Conservation (phyloP, 2,113 vertebrate genomes). For the Sminthopsis crassicaudata region DNA sequence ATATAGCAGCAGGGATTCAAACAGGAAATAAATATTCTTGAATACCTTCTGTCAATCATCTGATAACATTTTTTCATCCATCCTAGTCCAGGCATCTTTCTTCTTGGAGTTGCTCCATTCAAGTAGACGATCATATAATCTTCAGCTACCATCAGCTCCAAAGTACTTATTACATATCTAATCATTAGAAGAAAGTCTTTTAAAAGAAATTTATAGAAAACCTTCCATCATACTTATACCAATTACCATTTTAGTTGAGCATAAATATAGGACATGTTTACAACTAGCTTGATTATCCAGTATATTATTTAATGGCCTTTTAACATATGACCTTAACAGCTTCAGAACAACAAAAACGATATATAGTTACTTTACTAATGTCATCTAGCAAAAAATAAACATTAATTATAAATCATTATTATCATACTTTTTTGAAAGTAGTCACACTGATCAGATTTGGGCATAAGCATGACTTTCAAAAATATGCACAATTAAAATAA, state of each 20-base stretch:
- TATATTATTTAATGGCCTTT: slow-evolving; percentile 27
- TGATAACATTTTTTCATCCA: slow-evolving; percentile 99
- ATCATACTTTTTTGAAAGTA: not conserved
- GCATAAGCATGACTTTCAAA: slow-evolving; percentile 51
- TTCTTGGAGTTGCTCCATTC: slow-evolving; percentile 96
- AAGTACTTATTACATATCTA: slow-evolving; percentile 97
- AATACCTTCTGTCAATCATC: slow-evolving; percentile 97
- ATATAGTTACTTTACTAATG: not conserved
- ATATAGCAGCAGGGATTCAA: not conserved
- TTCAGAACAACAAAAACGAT: slow-evolving; percentile 34
- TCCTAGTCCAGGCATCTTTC: slow-evolving; percentile 95
- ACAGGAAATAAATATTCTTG: not conserved
- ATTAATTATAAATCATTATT: slow-evolving; percentile 28
- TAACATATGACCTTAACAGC: not conserved
- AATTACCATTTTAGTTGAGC: not conserved
- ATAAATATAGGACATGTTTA: slow-evolving; percentile 39
- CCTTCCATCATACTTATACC: slow-evolving; percentile 1
- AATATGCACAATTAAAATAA: slow-evolving; percentile 44
- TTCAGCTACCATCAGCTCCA: slow-evolving; percentile 98
- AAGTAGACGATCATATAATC: slow-evolving; percentile 99
- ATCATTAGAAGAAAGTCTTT: slow-evolving; percentile 58
- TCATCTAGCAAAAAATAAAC: slow-evolving; percentile 27
- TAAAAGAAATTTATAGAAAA: slow-evolving; percentile 20
- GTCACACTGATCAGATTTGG: slow-evolving; percentile 6
- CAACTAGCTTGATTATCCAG: slow-evolving; percentile 41